A percentile compares a stretch with the other conserved stretches of the same genome.
These are phyloP conservation scores for Vesta saturnalis DNA, from an alignment of 2,888 invertebrate genomes.

Conservation along the genomic window DNA sequence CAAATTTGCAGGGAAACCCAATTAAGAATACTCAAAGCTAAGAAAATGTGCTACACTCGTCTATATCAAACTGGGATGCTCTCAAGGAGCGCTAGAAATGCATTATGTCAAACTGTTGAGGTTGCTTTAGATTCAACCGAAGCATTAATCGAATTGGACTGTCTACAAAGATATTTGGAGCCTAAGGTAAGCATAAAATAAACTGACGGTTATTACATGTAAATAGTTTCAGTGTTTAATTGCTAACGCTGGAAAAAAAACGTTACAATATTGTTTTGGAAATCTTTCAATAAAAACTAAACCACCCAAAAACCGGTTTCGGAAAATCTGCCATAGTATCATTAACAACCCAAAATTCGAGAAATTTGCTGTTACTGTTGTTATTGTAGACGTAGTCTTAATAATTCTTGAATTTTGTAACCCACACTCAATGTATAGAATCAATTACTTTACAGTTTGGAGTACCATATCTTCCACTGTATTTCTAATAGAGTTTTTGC, in stretches of 20 bases:
- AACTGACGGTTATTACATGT: background rate
- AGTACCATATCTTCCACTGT: constrained; percentile 19
- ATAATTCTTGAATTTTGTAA: constrained; percentile 16
- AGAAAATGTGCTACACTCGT: constrained; percentile 72
- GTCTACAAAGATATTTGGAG: constrained; percentile 54
- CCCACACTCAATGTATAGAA: too few relatives aligned
- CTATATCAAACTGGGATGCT: constrained; percentile 73
- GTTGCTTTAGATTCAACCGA: constrained; percentile 64
- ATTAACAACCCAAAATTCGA: constrained; percentile 53
- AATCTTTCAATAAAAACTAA: constrained; percentile 32
- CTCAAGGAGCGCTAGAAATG: constrained; percentile 67
- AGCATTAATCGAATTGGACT: constrained; percentile 61
- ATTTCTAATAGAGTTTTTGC: constrained; percentile 44
- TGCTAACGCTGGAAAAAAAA: constrained; percentile 62
- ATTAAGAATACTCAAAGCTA: constrained; percentile 68
- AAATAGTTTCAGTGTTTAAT: constrained; percentile 60
- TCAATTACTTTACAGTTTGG: background rate
- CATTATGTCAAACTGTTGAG: constrained; percentile 67
- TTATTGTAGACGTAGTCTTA: constrained; percentile 61
- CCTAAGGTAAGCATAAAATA: background rate
- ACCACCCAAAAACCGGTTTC: constrained; percentile 57
- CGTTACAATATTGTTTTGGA: constrained; percentile 49
- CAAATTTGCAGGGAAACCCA: constrained; percentile 65
- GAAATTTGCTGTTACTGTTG: constrained; percentile 1
- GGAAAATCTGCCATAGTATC: constrained; percentile 60